These are phyloP conservation scores for Noctua pronuba DNA, from an alignment of 2,888 invertebrate genomes.

Conservation along the genomic window DNA sequence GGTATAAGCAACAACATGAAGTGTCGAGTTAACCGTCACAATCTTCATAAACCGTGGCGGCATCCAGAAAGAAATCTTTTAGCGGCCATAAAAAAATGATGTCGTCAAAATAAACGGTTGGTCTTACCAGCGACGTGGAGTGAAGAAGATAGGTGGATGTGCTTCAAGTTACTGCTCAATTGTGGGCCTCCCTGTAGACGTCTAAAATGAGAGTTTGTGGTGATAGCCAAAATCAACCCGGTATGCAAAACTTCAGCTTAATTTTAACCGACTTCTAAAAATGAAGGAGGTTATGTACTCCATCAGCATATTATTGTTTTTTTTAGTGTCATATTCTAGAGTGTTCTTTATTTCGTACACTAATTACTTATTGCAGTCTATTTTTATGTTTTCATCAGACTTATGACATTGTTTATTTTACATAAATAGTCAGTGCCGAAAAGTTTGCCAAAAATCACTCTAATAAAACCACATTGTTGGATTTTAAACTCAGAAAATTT, in stretches of 20 bases:
- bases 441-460: no score
- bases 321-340: no score
- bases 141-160: conserved; percentile 24
- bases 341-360: no score
- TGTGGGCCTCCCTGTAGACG: not conserved
- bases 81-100: conserved; percentile 61
- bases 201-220: not conserved
- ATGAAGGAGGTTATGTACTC: no score
- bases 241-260: not conserved
- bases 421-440: no score
- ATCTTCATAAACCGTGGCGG: conserved; percentile 60
- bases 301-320: no score
- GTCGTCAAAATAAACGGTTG: conserved; percentile 63
- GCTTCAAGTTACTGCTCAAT: not conserved
- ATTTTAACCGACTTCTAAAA: no score
- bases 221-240: not conserved
- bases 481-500: no score
- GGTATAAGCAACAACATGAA: conserved; percentile 33
- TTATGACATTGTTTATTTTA: no score
- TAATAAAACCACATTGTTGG: no score
- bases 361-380: no score
- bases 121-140: conserved; percentile 29
- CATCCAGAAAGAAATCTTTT: conserved; percentile 60
- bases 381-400: no score
- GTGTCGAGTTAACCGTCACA: conserved; percentile 51